Evolutionary conservation across 2,888 invertebrate genomes (phyloP).

Genomic region (Augochlorella aurata): DNA sequence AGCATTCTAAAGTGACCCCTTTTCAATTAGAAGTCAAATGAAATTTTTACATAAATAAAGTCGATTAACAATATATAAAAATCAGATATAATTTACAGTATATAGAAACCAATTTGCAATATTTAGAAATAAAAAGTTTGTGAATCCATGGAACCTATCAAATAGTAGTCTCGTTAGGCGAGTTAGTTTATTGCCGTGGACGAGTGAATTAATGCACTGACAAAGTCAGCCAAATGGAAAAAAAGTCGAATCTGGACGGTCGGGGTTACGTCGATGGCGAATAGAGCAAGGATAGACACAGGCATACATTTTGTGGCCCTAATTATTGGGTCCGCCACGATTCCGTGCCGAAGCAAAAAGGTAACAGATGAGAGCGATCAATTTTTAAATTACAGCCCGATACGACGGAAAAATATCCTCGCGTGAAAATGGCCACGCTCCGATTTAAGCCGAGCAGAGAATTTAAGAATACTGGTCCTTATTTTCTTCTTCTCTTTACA

Average conservation of each 20-base stretch:
- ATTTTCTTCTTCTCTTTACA: no score
- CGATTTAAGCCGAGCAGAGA: conserved; percentile 25
- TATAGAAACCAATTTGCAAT: no score
- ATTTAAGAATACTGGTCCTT: no score
- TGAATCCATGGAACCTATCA: neutral
- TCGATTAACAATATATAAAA: no score
- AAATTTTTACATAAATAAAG: no score
- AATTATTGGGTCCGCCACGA: conserved; percentile 76
- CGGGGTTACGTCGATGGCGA: conserved; percentile 48
- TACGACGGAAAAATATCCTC: conserved; percentile 27
- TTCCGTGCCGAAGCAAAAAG: conserved; percentile 75
- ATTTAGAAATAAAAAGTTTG: neutral
- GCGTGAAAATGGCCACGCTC: conserved; percentile 24
- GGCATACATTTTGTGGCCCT: conserved; percentile 62
- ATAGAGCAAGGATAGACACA: conserved; percentile 62
- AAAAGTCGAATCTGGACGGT: conserved; percentile 45
- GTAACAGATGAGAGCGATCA: conserved; percentile 80
- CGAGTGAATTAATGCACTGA: conserved; percentile 5
- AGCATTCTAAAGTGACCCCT: no score
- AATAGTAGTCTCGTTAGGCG: neutral
- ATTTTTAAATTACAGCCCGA: conserved; percentile 68
- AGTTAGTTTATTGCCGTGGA: neutral
- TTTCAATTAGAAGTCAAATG: no score
- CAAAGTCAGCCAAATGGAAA: conserved; percentile 48
- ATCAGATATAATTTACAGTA: no score